Base-by-base conservation (phyloP, 2,113 vertebrate species). In the Odontophorus gujanensis region DNA sequence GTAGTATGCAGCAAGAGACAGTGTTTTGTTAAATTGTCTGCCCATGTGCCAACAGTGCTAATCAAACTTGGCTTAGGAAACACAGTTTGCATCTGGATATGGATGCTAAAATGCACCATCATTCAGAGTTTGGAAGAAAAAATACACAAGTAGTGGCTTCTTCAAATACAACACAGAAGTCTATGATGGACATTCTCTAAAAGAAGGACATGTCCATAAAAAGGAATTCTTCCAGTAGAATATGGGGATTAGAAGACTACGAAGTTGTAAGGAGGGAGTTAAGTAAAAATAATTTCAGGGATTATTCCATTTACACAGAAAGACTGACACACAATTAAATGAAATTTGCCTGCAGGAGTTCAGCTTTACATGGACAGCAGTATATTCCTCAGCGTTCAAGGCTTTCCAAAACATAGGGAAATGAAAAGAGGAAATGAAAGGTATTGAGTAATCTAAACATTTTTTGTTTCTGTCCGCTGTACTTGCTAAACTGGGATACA, bases 351-450 rank as follows among this genome's bases (percentile, higher is more conserved):
- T 84, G 65, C 36, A 78, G 59, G 66, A 90, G n/a, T 79, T 86
- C 14, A 38, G n/a, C 51, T 79, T 88, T 43, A 90, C 91, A 88
- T 19, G 79, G 95, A 95, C 71, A 91, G 82, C 85, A 85, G 21
- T 81, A 91, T 59, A 96, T 96, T 97, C 95, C 89, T 96, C 92
- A 89, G 89, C 62, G 83, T 89, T 88, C 63, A 94, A 96, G 89
- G 86, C 95, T 97, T 95, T 93, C 95, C 97, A 97, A 96, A 98
- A 96, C 95, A 96, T 30, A 94, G 91, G 97, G 98, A 98, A 98
- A 98, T 86, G 97, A 98, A 98, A 98, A 96, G 97, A 97, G 97
- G 98, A 98, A 98, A 97, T 3, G 97, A 98, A 98, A 98, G 69
- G 87, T 73, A 96, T 97, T 98, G 97, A 97, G 97, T 96, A 98